Evolutionary conservation across 2,113 vertebrate species (phyloP).

Genomic region (Toxotes chatareus): DNA sequence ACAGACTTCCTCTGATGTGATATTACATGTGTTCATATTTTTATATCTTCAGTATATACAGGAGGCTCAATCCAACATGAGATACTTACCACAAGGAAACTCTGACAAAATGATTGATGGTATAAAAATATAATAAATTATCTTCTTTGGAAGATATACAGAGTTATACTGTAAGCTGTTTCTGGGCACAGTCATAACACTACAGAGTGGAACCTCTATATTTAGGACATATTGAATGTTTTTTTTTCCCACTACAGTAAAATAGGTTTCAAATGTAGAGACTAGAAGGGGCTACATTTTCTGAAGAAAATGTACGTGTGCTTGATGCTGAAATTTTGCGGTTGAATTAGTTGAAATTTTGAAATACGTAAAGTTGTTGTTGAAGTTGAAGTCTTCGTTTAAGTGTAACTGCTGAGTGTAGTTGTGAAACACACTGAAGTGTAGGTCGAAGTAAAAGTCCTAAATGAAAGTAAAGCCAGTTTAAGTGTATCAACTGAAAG

Average conservation of each 20-base stretch:
- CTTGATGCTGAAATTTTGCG: not conserved
- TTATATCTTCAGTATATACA: slow-evolving; percentile 46
- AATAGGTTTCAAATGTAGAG: not conserved
- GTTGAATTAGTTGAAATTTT: not conserved
- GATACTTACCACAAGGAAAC: slow-evolving; percentile 47
- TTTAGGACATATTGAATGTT: slow-evolving; percentile 18
- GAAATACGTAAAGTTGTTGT: not conserved
- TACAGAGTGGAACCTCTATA: slow-evolving; percentile 16
- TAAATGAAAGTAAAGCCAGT: not conserved
- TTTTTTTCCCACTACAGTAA: not conserved
- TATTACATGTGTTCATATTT: slow-evolving; percentile 50
- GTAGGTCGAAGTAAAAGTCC: not conserved
- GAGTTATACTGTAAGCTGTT: slow-evolving; percentile 11
- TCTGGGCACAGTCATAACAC: slow-evolving; percentile 29
- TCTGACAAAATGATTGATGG: slow-evolving; percentile 70
- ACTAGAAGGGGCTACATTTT: not conserved
- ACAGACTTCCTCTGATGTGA: slow-evolving; percentile 28
- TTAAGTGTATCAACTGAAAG: not conserved
- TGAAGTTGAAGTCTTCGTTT: not conserved
- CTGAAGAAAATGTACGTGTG: not conserved
- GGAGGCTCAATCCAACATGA: slow-evolving; percentile 29
- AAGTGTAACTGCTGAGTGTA: not conserved
- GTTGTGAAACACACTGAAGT: not conserved
- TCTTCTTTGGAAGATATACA: slow-evolving; percentile 32
- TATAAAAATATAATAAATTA: slow-evolving; percentile 55